Base-by-base conservation (phyloP, 2,888 invertebrate species). In the Fabriciana adippe region DNA sequence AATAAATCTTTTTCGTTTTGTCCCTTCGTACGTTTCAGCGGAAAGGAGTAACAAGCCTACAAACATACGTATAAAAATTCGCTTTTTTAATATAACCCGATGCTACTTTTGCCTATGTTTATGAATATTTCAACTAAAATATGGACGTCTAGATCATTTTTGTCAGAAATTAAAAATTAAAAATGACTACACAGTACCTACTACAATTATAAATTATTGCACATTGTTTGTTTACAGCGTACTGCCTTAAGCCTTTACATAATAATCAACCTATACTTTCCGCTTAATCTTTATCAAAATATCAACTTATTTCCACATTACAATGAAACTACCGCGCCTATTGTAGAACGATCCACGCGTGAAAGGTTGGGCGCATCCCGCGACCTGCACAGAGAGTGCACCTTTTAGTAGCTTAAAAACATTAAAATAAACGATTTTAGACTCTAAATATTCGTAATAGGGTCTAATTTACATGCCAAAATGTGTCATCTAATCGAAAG, bases 311-410 rank as follows among this genome's bases (percentile, higher is more conserved):
- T 73, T 70, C 74, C 68, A 78, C 79, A 75, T 79, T 80, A 79
- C 81, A 82, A 79, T 75, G 65, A 72, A 66, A 67, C 74, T 73
- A 69, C 79, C 80, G 83, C 83, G 82, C 82, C 87, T 87, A 89
- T 79, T 88, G 83, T 84, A 74, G 87, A 83, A 81, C 79, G 70
- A 76, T 78, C 87, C 85, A 82, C 84, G 87, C 91, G 91, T 92
- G 90, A 92, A 92, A 91, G 92, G 92, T 91, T 89, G 88, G 82
- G 81, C 88, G 86, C 91, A 92, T 92, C 92, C 90, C 92, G 92
- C 88, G 92, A 92, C 92, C 92, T 79, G 75, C 74, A 77, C 86
- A 82, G 86, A 89, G 86, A 88, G 87, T 84, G 88, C 86, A 83
- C 82, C 82, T 80, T 78, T 78, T 77, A 76, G 72, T 74, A 75